Evolutionary conservation across 2,113 vertebrate genomes (phyloP).

Genomic region (Toxotes jaculatrix): DNA sequence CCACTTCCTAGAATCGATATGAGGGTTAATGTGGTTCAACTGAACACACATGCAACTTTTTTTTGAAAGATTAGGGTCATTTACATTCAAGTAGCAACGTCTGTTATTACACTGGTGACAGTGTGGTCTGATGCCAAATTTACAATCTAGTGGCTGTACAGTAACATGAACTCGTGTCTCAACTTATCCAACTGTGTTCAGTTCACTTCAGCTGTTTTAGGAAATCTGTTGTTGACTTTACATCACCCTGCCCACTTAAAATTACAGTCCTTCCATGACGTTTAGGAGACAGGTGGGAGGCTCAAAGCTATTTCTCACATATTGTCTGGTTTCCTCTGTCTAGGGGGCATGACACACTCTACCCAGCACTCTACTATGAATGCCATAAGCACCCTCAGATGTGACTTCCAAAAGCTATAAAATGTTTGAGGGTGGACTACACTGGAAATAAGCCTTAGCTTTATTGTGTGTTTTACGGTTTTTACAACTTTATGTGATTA

Average conservation of each 20-base stretch:
- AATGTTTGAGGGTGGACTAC: conserved; percentile 17
- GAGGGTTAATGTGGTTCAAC: neutral
- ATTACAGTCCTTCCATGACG: conserved; percentile 35
- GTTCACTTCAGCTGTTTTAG: conserved; percentile 49
- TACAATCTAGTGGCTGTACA: conserved; percentile 25
- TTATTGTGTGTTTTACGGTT: neutral
- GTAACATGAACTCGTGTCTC: conserved; percentile 36
- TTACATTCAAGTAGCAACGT: neutral
- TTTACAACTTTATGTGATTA: neutral
- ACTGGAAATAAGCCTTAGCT: conserved; percentile 22
- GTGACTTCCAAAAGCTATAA: conserved; percentile 38
- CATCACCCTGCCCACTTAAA: conserved; percentile 32
- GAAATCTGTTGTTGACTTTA: conserved; percentile 52
- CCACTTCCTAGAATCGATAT: neutral
- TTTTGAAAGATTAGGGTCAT: neutral
- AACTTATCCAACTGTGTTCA: conserved; percentile 31
- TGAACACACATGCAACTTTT: neutral
- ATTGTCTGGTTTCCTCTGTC: conserved; percentile 45
- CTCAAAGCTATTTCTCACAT: conserved; percentile 41
- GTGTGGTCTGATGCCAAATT: conserved; percentile 19
- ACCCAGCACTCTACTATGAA: neutral
- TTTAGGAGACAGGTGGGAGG: conserved; percentile 59
- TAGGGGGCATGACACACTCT: conserved; percentile 31
- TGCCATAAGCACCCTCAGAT: conserved; percentile 30
- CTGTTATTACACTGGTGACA: neutral